Base-by-base conservation (phyloP, 2,113 vertebrate genomes). In the Dasypus novemcinctus region DNA sequence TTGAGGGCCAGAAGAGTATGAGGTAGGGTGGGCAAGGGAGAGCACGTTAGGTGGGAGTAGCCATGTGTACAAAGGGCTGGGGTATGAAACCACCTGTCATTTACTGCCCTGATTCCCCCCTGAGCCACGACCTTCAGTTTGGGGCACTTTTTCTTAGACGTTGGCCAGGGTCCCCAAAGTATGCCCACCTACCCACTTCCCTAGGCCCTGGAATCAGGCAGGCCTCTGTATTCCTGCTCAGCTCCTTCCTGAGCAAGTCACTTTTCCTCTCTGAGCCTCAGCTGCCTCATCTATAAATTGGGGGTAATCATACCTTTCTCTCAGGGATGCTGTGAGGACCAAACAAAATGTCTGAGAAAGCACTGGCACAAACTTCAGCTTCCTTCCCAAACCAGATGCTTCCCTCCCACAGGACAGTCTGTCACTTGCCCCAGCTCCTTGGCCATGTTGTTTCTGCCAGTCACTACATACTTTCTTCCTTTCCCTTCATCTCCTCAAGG, bases 61-160 rank as follows among this genome's bases (percentile, higher is more conserved):
- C 52, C 75, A 11, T 63, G 57, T 59, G 15, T 15, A 12, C 52
- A 59, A 76, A 95, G 31, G 66, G 9, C 52, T 54, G 14, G 1
- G 11, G 3, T 54, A 7, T 74, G 74, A 92, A 87, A 69, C 21
- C 49, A 49, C 64, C 23, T 38, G 41, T 52, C 54, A 36, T 41
- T 71, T 52, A 27, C 68, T 3, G 8, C 59, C 43, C 27, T 0
- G 0, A 41, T 13, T 63, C 46, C 66, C 20, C 52, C 76, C 61
- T 93, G 41, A 74, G 90, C 69, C 91, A 87, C 52, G 29, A 38
- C 43, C 59, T 93, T 78, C 78, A 75, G 23, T 75, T 79, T 63
- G 23, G 36, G 46, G 7, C 31, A 87, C 38, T 33, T 49, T 49
- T 11, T 49, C 46, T 3, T 21, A 66, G 21, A 27, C 29, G 13